These are phyloP conservation scores for Calyptommatus sinebrachiatus DNA, from an alignment of 2,113 vertebrate species.

Conservation along the genomic window DNA sequence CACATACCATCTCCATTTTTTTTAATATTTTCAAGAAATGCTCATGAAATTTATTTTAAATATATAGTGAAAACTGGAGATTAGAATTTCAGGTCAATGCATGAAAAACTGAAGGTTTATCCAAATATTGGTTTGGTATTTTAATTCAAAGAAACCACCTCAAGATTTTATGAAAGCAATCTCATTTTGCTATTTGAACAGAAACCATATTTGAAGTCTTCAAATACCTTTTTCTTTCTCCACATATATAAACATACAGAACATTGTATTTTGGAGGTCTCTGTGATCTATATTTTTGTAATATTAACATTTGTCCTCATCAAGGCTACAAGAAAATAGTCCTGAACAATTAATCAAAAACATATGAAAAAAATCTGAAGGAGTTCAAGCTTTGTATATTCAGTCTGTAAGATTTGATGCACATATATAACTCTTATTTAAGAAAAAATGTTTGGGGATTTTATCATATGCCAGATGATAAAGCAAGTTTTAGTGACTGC, in stretches of 20 bases:
- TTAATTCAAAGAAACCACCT: slow-evolving; percentile 1
- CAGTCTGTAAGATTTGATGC: neutral
- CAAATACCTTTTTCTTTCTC: neutral
- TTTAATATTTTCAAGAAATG: neutral
- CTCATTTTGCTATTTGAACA: neutral
- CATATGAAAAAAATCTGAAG: neutral
- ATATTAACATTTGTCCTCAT: slow-evolving; percentile 19
- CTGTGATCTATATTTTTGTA: slow-evolving; percentile 7
- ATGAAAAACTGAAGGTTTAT: neutral
- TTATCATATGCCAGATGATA: neutral
- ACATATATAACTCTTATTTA: neutral
- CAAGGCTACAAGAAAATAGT: neutral
- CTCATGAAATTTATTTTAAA: slow-evolving; percentile 3
- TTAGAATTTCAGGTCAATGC: neutral
- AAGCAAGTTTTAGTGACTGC: neutral
- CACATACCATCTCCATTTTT: neutral
- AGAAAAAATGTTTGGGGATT: neutral
- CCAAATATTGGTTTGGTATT: neutral
- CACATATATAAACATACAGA: neutral
- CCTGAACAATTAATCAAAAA: neutral
- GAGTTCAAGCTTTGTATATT: neutral
- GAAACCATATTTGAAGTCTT: slow-evolving; percentile 18
- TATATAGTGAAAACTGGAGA: neutral
- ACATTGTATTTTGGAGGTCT: slow-evolving; percentile 1
- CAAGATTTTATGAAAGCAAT: slow-evolving; percentile 9